Evolutionary conservation across 2,113 vertebrate genomes (phyloP).

Genomic region (Jacana jacana): DNA sequence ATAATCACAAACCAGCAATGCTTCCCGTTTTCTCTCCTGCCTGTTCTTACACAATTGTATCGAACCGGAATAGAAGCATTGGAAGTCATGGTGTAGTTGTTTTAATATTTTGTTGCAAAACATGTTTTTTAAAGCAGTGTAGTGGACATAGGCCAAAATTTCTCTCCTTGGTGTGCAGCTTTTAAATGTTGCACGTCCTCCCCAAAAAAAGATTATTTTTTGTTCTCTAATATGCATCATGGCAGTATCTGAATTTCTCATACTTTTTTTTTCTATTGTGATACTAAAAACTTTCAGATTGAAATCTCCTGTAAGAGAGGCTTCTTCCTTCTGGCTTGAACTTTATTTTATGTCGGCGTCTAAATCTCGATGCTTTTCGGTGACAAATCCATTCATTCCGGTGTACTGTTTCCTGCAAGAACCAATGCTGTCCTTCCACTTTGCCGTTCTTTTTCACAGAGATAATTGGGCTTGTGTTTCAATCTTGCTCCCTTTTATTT

Average conservation of each 20-base stretch:
- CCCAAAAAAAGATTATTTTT: neutral
- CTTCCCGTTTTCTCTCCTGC: neutral
- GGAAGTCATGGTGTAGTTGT: neutral
- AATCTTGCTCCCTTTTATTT: conserved; percentile 20
- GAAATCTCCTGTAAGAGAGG: neutral
- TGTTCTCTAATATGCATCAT: neutral
- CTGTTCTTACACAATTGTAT: neutral
- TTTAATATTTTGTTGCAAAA: neutral
- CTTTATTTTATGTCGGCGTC: neutral
- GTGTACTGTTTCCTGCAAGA: neutral
- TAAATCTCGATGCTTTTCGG: neutral
- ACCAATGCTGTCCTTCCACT: neutral
- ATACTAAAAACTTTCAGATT: neutral
- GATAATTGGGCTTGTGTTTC: conserved; percentile 1
- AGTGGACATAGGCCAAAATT: neutral
- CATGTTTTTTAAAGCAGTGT: neutral
- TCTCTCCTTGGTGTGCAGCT: neutral
- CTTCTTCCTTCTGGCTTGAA: neutral
- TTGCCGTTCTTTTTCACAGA: neutral
- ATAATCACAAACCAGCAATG: neutral
- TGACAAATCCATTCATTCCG: neutral
- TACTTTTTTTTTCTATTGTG: neutral
- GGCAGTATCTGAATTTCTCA: neutral
- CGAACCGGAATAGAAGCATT: neutral
- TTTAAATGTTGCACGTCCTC: neutral